Conservation (phyloP, 1,140 invertebrate species). For the Pogonus chalceus region DNA sequence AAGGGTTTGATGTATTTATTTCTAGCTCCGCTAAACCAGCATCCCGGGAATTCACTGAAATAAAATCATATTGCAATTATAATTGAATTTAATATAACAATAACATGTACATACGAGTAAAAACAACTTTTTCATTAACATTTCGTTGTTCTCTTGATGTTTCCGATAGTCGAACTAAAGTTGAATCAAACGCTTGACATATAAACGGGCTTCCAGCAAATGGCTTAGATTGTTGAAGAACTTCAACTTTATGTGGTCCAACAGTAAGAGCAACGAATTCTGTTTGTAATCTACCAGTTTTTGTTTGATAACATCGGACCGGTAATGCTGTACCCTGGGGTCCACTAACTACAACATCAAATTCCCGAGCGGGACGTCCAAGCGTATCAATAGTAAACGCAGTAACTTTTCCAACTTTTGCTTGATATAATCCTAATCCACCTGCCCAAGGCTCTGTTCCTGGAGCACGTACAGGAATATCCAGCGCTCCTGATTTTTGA, state of each 20-base stretch:
- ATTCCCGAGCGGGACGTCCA: slow-evolving; percentile 73
- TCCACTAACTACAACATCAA: slow-evolving; percentile 82
- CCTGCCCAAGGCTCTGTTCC: slow-evolving; percentile 41
- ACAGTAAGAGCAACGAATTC: slow-evolving; percentile 81
- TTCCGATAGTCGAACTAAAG: slow-evolving; percentile 45
- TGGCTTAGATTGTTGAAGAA: slow-evolving; percentile 82
- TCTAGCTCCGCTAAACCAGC: slow-evolving; percentile 86
- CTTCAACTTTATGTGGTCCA: slow-evolving; percentile 62
- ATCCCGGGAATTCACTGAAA: slow-evolving; percentile 70
- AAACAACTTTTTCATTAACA: slow-evolving; percentile 72
- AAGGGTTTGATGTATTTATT: slow-evolving; percentile 77
- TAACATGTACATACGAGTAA: slow-evolving; percentile 55
- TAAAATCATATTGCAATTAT: neutral
- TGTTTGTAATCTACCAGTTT: slow-evolving; percentile 83
- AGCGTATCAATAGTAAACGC: slow-evolving; percentile 84
- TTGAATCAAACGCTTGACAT: slow-evolving; percentile 88
- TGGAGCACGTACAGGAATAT: slow-evolving; percentile 54
- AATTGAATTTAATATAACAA: neutral
- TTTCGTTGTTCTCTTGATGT: slow-evolving; percentile 68
- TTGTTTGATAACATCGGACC: slow-evolving; percentile 89
- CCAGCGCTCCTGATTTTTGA: slow-evolving; percentile 37
- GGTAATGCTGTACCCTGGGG: slow-evolving; percentile 84
- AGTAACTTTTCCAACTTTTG: slow-evolving; percentile 64
- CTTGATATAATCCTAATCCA: slow-evolving; percentile 64
- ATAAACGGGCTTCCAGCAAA: slow-evolving; percentile 92